Evolutionary conservation across 1,140 invertebrate genomes (phyloP), one percentile per base, ranked within the genome.

Genomic region (Solenopsis invicta): DNA sequence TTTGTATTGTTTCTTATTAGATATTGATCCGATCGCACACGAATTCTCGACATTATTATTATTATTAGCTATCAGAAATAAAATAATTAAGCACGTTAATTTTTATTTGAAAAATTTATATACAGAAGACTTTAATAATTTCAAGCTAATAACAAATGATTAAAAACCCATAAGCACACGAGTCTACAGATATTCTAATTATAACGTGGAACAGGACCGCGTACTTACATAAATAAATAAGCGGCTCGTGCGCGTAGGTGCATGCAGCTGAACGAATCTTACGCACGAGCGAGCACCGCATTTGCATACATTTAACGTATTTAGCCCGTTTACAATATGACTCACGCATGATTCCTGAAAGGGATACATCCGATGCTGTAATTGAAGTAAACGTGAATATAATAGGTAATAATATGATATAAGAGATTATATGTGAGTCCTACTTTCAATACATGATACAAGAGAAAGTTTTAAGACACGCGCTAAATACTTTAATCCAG

Each of bases 171-270:
- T 21, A 24, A 8, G 13, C 4, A 21, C 13, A 52, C 13, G 29
- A 41, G 48, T 56, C 9, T 50, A 12, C n/a, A 10, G 21, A 56
- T 56, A 81, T 71, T 56, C 37, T 34, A 71, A 81, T 24, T 54
- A 50, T 72, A 72, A 21, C 8, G 21, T 21, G 1, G 16, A 56
- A 69, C 24, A n/a, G 16, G 2, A 21, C 16, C 10, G n/a, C 21
- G 12, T 41, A 29, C 66, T 81, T 71, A 71, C 34, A 29, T 52
- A 72, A 81, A 81, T 81, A 81, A 81, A 81, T 81, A 78, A 61
- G 4, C 21, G 66, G 66, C 66, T 37, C 66, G 24, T 67, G 37
- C 64, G 12, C 21, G 41, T 81, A 56, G 10, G 18, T 56, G 66
- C 54, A 24, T 16, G 21, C 1, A 81, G 34, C 50, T n/a, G 29